phyloP scores from a whole-genome alignment of 2,888 invertebrate genomes.

The Conomelus anceps region DNA sequence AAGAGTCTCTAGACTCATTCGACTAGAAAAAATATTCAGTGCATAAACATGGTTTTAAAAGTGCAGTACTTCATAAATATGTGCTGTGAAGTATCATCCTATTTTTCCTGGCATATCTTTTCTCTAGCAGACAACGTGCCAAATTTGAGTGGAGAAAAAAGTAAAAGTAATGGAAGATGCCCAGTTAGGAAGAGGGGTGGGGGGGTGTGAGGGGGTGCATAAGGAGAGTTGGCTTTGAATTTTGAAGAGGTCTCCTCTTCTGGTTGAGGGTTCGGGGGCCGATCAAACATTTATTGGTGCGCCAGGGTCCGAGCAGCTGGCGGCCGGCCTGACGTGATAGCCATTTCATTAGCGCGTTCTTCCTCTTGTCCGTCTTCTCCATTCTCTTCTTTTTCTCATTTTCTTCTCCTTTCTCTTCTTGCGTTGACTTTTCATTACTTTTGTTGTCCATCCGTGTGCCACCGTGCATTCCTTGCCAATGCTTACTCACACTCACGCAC shows the following conservation, averaged over 20 bases:
- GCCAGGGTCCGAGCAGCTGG: neutral
- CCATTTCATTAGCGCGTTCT: conserved; percentile 5
- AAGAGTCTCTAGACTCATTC: too few species aligned
- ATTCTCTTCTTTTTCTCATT: too few species aligned
- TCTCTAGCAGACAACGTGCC: neutral
- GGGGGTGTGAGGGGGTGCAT: neutral
- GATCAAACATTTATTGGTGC: conserved; percentile 1
- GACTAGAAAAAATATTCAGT: too few species aligned
- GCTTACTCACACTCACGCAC: too few species aligned
- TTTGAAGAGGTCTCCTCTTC: neutral
- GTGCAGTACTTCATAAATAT: neutral
- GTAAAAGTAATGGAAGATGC: too few species aligned
- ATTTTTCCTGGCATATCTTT: neutral
- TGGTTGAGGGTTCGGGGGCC: neutral
- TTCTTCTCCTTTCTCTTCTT: neutral
- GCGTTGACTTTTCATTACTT: neutral
- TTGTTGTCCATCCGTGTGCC: neutral
- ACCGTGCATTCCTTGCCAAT: neutral
- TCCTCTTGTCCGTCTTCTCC: neutral
- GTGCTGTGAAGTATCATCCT: neutral
- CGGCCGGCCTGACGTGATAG: conserved; percentile 1
- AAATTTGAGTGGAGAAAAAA: neutral
- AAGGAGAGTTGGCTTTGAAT: neutral
- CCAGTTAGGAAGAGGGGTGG: neutral
- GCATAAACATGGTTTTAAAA: too few species aligned